Conservation (phyloP, 2,113 vertebrate species). For the Otocyon megalotis region DNA sequence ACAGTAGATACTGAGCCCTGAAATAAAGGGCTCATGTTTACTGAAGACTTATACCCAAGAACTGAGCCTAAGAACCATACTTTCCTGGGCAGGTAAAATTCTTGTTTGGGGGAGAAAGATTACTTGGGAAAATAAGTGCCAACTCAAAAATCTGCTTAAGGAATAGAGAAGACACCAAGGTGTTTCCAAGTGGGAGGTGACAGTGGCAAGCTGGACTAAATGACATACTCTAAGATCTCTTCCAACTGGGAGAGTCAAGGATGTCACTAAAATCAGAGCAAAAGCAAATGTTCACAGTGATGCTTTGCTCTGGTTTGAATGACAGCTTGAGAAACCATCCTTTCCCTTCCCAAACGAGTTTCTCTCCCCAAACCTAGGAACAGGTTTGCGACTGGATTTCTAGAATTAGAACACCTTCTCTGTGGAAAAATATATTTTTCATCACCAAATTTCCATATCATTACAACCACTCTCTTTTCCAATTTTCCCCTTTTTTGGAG, state of each 20-base stretch:
- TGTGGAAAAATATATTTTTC: neutral
- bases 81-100: neutral
- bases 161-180: neutral
- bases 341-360: neutral
- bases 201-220: neutral
- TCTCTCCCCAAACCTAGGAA: neutral
- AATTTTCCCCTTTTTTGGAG: neutral
- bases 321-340: neutral
- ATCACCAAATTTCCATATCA: neutral
- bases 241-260: neutral
- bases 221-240: neutral
- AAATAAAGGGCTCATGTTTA: neutral
- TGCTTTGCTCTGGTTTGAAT: neutral
- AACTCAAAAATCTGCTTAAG: neutral
- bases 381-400: neutral
- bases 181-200: neutral
- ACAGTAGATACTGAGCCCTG: neutral
- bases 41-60: neutral
- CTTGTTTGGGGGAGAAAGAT: neutral
- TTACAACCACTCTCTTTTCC: neutral
- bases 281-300: neutral
- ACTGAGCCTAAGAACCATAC: neutral
- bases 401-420: neutral
- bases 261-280: neutral
- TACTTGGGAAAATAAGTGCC: neutral